Percentiles rank a stretch among this genome's conserved stretches.
phyloP scores from a whole-genome alignment of 2,888 invertebrate genomes.

The Cataglyphis altisquamis region DNA sequence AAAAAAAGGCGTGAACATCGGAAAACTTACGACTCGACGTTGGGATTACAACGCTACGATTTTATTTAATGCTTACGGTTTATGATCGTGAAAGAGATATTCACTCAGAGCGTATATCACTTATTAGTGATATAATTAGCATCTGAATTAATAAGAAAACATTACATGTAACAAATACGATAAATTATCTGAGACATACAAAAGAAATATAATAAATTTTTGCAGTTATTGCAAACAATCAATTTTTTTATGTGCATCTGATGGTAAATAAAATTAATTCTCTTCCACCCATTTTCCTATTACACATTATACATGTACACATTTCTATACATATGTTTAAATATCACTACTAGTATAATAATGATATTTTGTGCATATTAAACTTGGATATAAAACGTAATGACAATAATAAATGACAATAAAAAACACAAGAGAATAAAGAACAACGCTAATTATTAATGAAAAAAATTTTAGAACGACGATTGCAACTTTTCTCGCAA shows the following conservation, averaged over 20 bases:
- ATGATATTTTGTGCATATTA: neutral
- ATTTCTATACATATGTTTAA: neutral
- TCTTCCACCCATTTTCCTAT: neutral
- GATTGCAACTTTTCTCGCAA: conserved; percentile 39
- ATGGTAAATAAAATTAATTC: neutral
- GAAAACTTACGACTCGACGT: neutral
- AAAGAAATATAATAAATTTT: neutral
- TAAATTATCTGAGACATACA: neutral
- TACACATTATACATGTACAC: neutral
- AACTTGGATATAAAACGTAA: neutral
- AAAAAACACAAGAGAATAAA: neutral
- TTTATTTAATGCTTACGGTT: neutral
- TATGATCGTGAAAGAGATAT: neutral
- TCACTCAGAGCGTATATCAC: neutral
- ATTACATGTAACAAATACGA: neutral
- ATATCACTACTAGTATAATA: neutral
- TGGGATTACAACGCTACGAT: neutral
- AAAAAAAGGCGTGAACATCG: neutral
- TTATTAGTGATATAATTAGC: conserved; percentile 1
- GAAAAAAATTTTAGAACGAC: conserved; percentile 29
- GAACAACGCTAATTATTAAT: neutral
- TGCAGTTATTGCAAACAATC: neutral
- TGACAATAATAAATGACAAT: conserved; percentile 3
- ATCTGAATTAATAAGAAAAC: neutral
- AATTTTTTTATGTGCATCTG: neutral